Evolutionary conservation across 53 echinoderm and acorn worm species (phyloP), one percentile per base, ranked within the genome.

Genomic region (Glandiceps talaboti): DNA sequence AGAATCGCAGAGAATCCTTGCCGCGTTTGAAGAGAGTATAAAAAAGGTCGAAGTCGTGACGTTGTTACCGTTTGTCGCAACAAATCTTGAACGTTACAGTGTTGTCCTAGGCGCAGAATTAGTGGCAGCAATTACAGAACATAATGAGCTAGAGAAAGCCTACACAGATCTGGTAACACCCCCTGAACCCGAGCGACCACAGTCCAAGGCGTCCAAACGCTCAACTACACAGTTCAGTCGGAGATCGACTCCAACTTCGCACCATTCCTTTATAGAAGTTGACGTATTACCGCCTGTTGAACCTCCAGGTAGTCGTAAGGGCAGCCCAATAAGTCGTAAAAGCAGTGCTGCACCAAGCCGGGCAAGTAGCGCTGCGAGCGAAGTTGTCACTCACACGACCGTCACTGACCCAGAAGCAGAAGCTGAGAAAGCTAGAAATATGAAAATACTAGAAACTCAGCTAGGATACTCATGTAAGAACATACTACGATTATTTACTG

Each of bases 1-100:
- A 26, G 97, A 97, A 80, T 97, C 97, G 1, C 97, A 97, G 76
- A 82, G 97, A 28, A 87, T 97, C 73, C 82, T 97, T 30, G 92
- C 97, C n/a, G 91, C 93, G 26, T 73, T 91, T 73, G 97, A 97
- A 32, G 97, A 97, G 20, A 85, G 89, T 76, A 97, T 97, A 72
- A 91, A 91, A 76, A 87, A 91, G 73, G 82, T 77, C 31, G 93
- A 93, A 76, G 85, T 93, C 76, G 93, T 89, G 0, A 93, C 91
- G 27, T 75, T 97, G 73, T 76, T 97, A 1, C 97, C 93, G 14
- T 91, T 79, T 75, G 84, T 86, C 25, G 79, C 82, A 76, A 82
- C 88, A 33, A 93, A 97, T 78, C 74, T 93, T 31, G 84, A 93
- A 73, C 84, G 89, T 28, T 97, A 88, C 77, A 85, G 82, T 31